phyloP scores from a whole-genome alignment of 2,888 invertebrate genomes.

The Baronia brevicornis region DNA sequence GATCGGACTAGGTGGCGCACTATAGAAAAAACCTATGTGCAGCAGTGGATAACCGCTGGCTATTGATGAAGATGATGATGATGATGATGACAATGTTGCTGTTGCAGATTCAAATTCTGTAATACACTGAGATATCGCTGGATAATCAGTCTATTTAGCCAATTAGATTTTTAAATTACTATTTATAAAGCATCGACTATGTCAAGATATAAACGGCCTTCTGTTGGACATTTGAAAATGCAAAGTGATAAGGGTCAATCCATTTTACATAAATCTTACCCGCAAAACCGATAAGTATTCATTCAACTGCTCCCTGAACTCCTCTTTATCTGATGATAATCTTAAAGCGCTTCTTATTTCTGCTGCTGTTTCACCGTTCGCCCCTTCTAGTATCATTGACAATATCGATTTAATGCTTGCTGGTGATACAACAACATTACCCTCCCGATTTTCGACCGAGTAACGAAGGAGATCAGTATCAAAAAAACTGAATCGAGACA shows the following conservation, averaged over 20 bases:
- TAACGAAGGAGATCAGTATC: slow-evolving; percentile 72
- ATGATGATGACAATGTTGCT: no score
- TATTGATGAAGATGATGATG: no score
- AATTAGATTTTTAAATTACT: no score
- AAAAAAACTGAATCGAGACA: slow-evolving; percentile 67
- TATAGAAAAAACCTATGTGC: no score
- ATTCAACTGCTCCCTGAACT: slow-evolving; percentile 48
- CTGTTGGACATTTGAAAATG: no score
- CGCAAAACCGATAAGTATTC: slow-evolving; percentile 39
- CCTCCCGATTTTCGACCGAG: slow-evolving; percentile 43
- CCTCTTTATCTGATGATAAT: slow-evolving; percentile 53
- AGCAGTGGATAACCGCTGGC: no score
- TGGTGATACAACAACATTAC: slow-evolving; percentile 80
- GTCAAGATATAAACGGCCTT: no score
- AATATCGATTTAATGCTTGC: slow-evolving; percentile 78
- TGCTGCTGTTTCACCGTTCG: slow-evolving; percentile 69
- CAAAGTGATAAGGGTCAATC: neutral
- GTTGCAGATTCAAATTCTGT: no score
- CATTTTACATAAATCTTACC: slow-evolving; percentile 28
- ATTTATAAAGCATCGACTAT: no score
- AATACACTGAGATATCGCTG: no score
- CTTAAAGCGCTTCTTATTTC: slow-evolving; percentile 76
- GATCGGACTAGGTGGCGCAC: no score
- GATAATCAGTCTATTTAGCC: no score
- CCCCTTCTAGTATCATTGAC: slow-evolving; percentile 78